These are phyloP conservation scores for Acropora tenuis DNA, from an alignment of 64 coral and sea anemone genomes.

Conservation along the genomic window DNA sequence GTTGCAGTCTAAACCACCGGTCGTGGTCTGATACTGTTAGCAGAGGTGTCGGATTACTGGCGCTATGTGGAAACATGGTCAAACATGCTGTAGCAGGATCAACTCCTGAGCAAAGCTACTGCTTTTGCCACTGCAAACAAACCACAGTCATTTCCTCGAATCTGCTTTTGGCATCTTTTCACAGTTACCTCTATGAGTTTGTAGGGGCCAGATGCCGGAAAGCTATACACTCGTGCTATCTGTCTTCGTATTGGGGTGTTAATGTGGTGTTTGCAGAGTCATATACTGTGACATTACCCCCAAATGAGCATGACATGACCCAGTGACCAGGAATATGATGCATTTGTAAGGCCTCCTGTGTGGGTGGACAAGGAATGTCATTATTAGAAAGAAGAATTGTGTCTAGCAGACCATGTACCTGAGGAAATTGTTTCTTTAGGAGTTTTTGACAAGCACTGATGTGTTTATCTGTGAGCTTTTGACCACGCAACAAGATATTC, in stretches of 20 bases:
- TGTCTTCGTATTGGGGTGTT: neutral
- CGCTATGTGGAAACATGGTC: neutral
- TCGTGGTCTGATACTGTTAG: neutral
- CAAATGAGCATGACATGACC: conserved; percentile 32
- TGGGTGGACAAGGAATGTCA: neutral
- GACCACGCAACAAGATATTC: neutral
- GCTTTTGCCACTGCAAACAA: conserved; percentile 48
- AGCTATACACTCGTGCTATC: neutral
- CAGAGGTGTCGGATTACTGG: neutral
- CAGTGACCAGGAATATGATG: conserved; percentile 40
- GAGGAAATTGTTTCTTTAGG: conserved; percentile 16
- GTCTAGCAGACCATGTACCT: neutral
- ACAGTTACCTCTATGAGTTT: conserved; percentile 10
- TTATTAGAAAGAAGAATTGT: conserved; percentile 23
- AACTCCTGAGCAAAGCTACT: conserved; percentile 17
- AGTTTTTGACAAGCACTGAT: neutral
- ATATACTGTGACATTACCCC: conserved; percentile 25
- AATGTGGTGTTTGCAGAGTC: conserved; percentile 7
- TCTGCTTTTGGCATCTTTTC: conserved; percentile 31
- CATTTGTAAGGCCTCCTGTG: conserved; percentile 1
- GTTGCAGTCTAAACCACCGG: too few species aligned
- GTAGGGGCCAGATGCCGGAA: neutral
- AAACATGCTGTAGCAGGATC: conserved; percentile 5
- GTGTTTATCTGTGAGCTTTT: conserved; percentile 24
- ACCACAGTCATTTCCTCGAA: conserved; percentile 41